phyloP scores from a whole-genome alignment of 2,797 vertebrate species.

The Naso thynnoides region DNA sequence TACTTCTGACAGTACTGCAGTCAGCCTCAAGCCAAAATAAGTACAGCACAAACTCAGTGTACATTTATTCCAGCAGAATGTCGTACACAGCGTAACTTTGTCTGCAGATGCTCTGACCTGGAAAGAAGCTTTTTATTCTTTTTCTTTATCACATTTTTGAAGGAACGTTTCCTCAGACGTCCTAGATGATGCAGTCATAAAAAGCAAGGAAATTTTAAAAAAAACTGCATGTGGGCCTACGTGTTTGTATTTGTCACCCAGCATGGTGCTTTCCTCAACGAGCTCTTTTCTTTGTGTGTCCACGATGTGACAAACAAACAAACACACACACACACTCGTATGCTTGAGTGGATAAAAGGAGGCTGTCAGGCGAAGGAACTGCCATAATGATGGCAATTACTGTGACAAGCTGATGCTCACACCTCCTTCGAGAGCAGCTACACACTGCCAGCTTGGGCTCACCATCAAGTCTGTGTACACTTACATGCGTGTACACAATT shows the following conservation, averaged over 20 bases:
- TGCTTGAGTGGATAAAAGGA: conserved; percentile 47
- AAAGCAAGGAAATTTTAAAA: background rate
- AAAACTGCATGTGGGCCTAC: conserved; percentile 7
- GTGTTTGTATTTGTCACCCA: conserved; percentile 20
- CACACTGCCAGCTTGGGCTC: conserved; percentile 25
- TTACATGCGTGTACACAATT: background rate
- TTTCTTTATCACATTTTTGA: background rate
- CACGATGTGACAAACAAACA: conserved; percentile 30
- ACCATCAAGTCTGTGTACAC: background rate
- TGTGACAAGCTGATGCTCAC: conserved; percentile 39
- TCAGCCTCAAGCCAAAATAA: background rate
- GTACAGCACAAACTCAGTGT: background rate
- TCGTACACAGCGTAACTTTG: background rate
- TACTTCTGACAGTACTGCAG: background rate
- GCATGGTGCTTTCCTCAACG: conserved; percentile 26
- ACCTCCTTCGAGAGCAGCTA: conserved; percentile 13
- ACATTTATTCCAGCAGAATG: conserved; percentile 4
- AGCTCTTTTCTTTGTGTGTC: conserved; percentile 25
- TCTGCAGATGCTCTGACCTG: conserved; percentile 1
- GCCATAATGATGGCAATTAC: conserved; percentile 54
- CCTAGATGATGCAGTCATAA: background rate
- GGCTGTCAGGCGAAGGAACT: conserved; percentile 49
- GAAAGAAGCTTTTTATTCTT: background rate
- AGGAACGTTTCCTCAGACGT: background rate
- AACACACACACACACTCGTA: conserved; percentile 14